A percentile compares a stretch with the other conserved stretches of the same genome.
Evolutionary conservation across 2,888 invertebrate genomes (phyloP).

Genomic region (Pseudococcus viburni): DNA sequence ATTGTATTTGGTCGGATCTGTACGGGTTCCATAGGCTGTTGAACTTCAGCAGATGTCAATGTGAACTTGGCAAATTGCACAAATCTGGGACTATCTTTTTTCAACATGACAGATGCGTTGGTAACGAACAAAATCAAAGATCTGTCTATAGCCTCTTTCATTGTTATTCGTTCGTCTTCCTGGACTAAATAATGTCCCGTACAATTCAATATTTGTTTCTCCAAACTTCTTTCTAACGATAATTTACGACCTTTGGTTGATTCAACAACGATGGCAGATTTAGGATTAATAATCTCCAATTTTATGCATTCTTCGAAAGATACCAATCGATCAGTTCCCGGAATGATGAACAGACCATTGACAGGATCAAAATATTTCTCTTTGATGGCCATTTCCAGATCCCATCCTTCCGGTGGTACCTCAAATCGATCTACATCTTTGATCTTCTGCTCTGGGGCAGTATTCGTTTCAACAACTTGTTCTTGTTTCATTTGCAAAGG

Average conservation of each 20-base stretch:
- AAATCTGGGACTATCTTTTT: neutral
- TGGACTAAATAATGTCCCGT: constrained; percentile 80
- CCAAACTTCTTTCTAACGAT: constrained; percentile 81
- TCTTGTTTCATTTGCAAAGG: constrained; percentile 69
- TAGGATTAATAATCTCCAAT: constrained; percentile 86
- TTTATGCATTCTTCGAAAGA: constrained; percentile 90
- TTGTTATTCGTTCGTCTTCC: constrained; percentile 76
- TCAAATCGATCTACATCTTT: constrained; percentile 75
- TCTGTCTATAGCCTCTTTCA: constrained; percentile 82
- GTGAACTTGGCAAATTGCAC: constrained; percentile 28
- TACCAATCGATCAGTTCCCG: constrained; percentile 86
- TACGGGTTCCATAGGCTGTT: constrained; percentile 76
- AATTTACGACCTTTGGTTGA: constrained; percentile 81
- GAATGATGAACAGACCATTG: constrained; percentile 87
- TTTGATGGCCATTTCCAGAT: constrained; percentile 85
- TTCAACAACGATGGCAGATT: constrained; percentile 87
- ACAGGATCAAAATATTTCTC: constrained; percentile 86
- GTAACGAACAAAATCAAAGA: constrained; percentile 76
- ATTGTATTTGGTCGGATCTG: constrained; percentile 82
- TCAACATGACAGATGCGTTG: neutral
- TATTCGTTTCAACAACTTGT: constrained; percentile 71
- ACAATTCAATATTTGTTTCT: constrained; percentile 83
- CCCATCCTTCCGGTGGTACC: constrained; percentile 88
- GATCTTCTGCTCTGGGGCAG: neutral
- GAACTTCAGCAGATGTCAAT: neutral